Base-by-base conservation (phyloP, 2,113 vertebrate genomes). In the Poecile atricapillus region DNA sequence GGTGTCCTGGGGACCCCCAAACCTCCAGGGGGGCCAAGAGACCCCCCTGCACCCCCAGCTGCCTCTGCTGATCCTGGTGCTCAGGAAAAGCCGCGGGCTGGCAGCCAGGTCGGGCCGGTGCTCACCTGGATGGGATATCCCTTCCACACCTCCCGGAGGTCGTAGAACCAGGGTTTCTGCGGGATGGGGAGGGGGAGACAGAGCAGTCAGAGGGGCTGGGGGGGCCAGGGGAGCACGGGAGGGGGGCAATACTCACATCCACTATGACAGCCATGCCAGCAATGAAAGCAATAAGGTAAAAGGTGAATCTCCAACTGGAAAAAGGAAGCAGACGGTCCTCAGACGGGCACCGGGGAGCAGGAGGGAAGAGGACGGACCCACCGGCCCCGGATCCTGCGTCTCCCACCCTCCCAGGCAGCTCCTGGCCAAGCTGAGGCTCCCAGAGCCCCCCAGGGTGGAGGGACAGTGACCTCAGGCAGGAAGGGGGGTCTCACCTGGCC, bases 251-350 rank as follows among this genome's bases (percentile, higher is more conserved):
- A 99, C 99, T 99, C 96, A 99, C 99, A 94, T 99, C 99, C 87
- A 98, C 97, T 83, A 99, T 98, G 95, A 99, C 98, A 39, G 98
- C 98, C 98, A 99, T 98, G 98, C 99, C 99, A 92, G 98, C 99
- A 97, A 99, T 98, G 98, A 99, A 99, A 97, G 99, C 98, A 97
- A 99, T 73, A 98, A 99, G 98, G 98, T 99, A 99, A 98, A 99
- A 99, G 15, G 98, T 99, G 98, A 99, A 99, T 98, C 99, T 98
- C 99, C 99, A 99, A 98, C 99, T 99, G 98, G 83, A 98, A 98
- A 98, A 97, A 98, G 97, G 98, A 98, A 98, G 93, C 90, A 92
- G 85, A 97, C 2, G 69, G n/a, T 64, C 58, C 91, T 91, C 80
- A 89, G 88, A 43, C 0, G 25, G 41, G 89, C 83, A 76, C 41